A percentile compares a stretch with the other conserved stretches of the same genome.
Conservation (phyloP, 2,888 invertebrate genomes). For the Pomacea canaliculata region DNA sequence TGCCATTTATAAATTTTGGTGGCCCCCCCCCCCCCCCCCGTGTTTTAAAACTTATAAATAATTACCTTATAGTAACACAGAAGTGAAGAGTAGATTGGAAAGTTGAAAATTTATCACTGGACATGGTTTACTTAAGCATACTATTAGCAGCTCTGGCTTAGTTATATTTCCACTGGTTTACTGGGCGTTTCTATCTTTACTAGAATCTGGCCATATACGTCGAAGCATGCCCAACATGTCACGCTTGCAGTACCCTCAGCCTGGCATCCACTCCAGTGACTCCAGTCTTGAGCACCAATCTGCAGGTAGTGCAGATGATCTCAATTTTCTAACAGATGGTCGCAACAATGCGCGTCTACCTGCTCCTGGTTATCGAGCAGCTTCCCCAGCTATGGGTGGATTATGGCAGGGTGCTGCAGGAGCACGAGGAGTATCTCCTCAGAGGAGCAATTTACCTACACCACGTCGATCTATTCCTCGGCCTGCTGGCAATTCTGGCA, state of each 20-base stretch:
- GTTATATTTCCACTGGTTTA: too few species aligned
- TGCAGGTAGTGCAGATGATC: constrained; percentile 45
- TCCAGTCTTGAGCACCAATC: constrained; percentile 56
- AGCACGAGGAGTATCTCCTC: constrained; percentile 49
- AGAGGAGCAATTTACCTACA: constrained; percentile 57
- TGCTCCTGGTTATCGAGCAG: constrained; percentile 22
- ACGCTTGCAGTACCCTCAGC: constrained; percentile 44
- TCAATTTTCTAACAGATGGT: constrained; percentile 41
- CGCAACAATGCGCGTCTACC: constrained; percentile 8
- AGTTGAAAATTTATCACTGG: too few species aligned
- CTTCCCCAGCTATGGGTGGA: constrained; percentile 37
- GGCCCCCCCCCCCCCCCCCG: too few species aligned
- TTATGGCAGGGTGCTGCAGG: constrained; percentile 45
- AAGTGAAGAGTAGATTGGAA: too few species aligned
- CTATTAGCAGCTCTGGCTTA: too few species aligned
- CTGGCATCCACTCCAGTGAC: constrained; percentile 55
- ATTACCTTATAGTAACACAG: too few species aligned
- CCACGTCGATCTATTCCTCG: constrained; percentile 55
- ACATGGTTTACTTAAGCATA: too few species aligned
- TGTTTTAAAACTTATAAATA: too few species aligned
- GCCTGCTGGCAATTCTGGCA: constrained; percentile 40
- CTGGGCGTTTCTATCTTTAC: not conserved
- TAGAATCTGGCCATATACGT: constrained; percentile 47
- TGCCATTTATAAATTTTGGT: too few species aligned
- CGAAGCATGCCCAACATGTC: constrained; percentile 59